Evolutionary conservation across 2,888 invertebrate genomes (phyloP).

Genomic region (Hedychridium roseum): DNA sequence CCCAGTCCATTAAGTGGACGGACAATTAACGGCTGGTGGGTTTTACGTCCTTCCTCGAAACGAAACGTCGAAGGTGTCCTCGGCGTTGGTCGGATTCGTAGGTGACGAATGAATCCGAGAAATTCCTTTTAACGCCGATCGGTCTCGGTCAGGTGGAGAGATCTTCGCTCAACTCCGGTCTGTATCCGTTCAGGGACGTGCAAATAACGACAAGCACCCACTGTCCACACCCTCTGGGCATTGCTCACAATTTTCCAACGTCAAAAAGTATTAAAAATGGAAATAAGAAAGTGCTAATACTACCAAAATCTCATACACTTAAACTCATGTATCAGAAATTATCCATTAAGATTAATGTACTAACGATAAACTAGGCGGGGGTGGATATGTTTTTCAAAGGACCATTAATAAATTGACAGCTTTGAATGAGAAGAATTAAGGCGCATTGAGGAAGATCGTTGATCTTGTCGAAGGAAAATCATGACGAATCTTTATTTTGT

Average conservation of each 20-base stretch:
- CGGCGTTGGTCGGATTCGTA: constrained; percentile 29
- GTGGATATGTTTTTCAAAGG: background rate
- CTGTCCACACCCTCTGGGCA: too few relatives aligned
- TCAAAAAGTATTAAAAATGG: too few relatives aligned
- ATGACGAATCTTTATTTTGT: constrained; percentile 8
- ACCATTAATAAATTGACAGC: too few relatives aligned
- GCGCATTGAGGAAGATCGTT: constrained; percentile 13
- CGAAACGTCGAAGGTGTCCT: constrained; percentile 18
- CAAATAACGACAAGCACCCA: too few relatives aligned
- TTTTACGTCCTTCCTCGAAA: constrained; percentile 19
- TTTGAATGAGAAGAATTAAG: background rate
- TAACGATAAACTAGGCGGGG: too few relatives aligned
- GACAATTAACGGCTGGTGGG: too few relatives aligned
- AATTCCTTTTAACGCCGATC: constrained; percentile 43
- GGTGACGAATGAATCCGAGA: constrained; percentile 43
- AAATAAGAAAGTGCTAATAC: too few relatives aligned
- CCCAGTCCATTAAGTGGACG: too few relatives aligned
- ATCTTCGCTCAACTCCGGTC: constrained; percentile 8
- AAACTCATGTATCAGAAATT: too few relatives aligned
- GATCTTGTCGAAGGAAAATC: constrained; percentile 19
- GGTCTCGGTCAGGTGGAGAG: constrained; percentile 42
- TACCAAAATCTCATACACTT: too few relatives aligned
- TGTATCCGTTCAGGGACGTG: constrained; percentile 17
- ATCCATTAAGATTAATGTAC: too few relatives aligned
- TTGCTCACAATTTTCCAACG: too few relatives aligned